Percentiles rank a stretch among this genome's conserved stretches.
These are phyloP conservation scores for Heliothis subflexa DNA, from an alignment of 1,140 invertebrate species.

Conservation along the genomic window DNA sequence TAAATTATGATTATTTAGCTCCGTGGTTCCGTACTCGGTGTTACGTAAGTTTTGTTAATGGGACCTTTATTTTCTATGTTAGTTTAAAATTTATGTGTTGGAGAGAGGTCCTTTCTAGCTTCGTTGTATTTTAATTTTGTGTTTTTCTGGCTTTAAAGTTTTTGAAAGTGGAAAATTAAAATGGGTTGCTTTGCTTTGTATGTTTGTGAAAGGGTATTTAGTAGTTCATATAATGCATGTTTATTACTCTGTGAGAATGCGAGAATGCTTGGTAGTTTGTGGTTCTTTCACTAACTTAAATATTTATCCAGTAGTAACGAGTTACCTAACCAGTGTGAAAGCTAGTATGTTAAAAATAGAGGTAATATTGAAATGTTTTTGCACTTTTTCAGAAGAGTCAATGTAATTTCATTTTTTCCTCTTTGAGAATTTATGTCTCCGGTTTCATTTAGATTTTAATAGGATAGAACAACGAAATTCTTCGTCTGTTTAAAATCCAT, in stretches of 20 bases:
- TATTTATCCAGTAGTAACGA: too few species aligned
- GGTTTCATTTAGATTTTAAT: too few species aligned
- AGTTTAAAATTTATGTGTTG: conserved; percentile 26
- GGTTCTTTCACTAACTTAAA: background rate
- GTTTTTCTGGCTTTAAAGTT: conserved; percentile 3
- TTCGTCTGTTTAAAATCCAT: too few species aligned
- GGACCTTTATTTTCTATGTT: conserved; percentile 38
- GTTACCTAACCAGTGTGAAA: too few species aligned
- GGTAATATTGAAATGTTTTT: too few species aligned
- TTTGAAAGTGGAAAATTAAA: conserved; percentile 11
- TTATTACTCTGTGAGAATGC: background rate
- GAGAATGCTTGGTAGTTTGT: background rate
- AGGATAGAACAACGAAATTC: too few species aligned
- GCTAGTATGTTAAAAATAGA: too few species aligned
- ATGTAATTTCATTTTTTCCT: too few species aligned
- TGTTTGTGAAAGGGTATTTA: background rate
- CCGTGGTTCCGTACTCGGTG: background rate
- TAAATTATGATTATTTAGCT: conserved; percentile 51
- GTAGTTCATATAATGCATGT: background rate
- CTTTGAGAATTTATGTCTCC: too few species aligned
- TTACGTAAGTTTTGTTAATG: conserved; percentile 37
- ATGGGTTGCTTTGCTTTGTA: conserved; percentile 3
- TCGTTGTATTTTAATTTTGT: conserved; percentile 36
- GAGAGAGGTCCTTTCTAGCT: conserved; percentile 22
- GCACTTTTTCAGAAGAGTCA: too few species aligned